Conservation (phyloP, 1,140 invertebrate species). For the Daktulosphaira vitifoliae region DNA sequence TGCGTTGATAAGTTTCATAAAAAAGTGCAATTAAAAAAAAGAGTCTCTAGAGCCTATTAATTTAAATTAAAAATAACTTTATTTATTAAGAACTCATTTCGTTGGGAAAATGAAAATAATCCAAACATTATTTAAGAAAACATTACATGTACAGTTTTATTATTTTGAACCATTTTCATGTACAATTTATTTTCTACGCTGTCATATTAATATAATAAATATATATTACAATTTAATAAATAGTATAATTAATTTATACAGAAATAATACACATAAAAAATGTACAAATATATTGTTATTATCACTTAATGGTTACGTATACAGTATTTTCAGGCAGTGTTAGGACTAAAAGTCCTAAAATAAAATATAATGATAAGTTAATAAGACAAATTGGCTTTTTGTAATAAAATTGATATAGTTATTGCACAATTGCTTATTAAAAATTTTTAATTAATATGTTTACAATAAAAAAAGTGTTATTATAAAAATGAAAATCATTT, state of each 20-base stretch:
- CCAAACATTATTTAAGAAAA: neutral
- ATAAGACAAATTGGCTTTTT: neutral
- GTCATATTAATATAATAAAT: neutral
- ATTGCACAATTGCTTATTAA: slow-evolving; percentile 2
- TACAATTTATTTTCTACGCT: slow-evolving; percentile 2
- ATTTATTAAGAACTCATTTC: too few species aligned
- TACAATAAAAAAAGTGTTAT: neutral
- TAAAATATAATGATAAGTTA: neutral
- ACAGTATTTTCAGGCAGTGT: slow-evolving; percentile 1
- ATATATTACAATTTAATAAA: slow-evolving; percentile 9
- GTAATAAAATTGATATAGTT: neutral
- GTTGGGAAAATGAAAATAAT: too few species aligned
- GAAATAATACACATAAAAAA: neutral
- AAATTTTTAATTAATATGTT: neutral
- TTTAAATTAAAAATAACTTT: too few species aligned
- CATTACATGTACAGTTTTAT: slow-evolving; percentile 18
- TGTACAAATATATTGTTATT: slow-evolving; percentile 3
- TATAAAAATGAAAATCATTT: neutral
- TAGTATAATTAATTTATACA: slow-evolving; percentile 17
- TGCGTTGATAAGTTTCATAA: too few species aligned
- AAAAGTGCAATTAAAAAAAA: too few species aligned
- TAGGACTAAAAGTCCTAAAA: too few species aligned
- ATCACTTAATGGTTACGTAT: slow-evolving; percentile 30
- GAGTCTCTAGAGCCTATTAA: too few species aligned
- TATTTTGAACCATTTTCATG: slow-evolving; percentile 26